Conservation (phyloP, 2,113 vertebrate genomes). For the Bothrops jararaca region DNA sequence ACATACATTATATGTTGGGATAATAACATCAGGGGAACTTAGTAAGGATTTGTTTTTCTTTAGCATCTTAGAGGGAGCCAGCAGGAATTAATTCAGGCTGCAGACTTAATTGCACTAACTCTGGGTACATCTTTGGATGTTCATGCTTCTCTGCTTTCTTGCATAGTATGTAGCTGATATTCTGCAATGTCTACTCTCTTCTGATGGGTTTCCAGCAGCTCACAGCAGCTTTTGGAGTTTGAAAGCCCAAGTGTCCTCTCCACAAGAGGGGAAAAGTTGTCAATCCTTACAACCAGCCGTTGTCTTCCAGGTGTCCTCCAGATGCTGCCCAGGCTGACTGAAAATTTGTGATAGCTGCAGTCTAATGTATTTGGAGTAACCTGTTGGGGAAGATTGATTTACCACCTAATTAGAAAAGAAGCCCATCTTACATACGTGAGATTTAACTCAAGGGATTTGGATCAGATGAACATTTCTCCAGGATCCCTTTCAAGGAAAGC, state of each 20-base stretch:
- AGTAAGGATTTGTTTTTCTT: background rate
- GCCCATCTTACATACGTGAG: background rate
- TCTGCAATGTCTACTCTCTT: background rate
- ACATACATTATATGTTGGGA: background rate
- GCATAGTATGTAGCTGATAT: background rate
- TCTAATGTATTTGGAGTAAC: background rate
- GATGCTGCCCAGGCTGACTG: background rate
- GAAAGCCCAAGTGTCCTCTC: background rate
- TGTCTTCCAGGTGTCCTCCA: background rate
- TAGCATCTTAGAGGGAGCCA: background rate
- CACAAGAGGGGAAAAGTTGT: background rate
- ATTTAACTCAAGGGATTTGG: background rate
- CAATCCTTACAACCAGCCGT: background rate
- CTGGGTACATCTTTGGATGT: background rate
- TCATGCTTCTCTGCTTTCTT: background rate
- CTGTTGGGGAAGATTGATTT: background rate
- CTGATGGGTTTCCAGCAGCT: background rate
- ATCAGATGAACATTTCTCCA: background rate
- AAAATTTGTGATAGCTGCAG: background rate
- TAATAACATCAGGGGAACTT: background rate
- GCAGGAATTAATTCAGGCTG: background rate
- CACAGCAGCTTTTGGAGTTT: background rate
- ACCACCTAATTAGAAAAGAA: background rate
- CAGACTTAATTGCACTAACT: background rate
- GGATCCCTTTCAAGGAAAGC: background rate